Evolutionary conservation across 1,140 invertebrate species (phyloP), one percentile per base, ranked within the genome.

Genomic region (Drosophila fuyamai): DNA sequence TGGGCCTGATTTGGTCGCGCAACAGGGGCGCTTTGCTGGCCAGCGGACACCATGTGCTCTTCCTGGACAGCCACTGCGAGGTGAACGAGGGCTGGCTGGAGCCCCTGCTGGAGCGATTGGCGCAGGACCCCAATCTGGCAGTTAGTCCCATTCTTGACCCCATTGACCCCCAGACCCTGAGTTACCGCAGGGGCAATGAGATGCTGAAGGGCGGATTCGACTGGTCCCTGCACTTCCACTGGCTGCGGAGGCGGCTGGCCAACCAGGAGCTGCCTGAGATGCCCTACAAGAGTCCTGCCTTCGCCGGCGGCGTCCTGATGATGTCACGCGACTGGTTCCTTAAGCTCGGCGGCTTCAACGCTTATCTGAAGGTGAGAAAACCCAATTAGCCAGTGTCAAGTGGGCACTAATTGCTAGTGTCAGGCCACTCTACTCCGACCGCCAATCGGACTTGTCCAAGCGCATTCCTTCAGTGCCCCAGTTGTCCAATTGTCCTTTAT

Each of bases 151-250:
- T 95, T 18, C 94, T 95, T 73, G 95, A 95, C 70, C 93, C 93
- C 13, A 95, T 95, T 65, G 94, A 95, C 78, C 94, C 94, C 36
- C 92, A 93, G 54, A 94, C 93, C 14, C 94, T 95, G 59, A 90
- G 93, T 51, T 95, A 94, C 82, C 51, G 47, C 6, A 62, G 58
- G 9, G 90, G 76, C 76, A 95, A 44, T 97, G 96, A 85, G 96
- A 96, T 5, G 90, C 97, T 76, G 95, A 98, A 0, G 93, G 97
- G 97, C 29, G 96, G 96, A 0, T 99, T 99, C 90, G 98, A 98
- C 93, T 99, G 98, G 98, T 97, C 96, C 7, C 93, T 99, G 8
- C 97, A 98, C 92, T 99, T 98, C 86, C 98, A 98, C 93, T 99
- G 98, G 98, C 97, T 98, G 72, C 96, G 95, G 86, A 94, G 94